Evolutionary conservation across 2,113 vertebrate genomes (phyloP).

Genomic region (Henicopernis longicauda): DNA sequence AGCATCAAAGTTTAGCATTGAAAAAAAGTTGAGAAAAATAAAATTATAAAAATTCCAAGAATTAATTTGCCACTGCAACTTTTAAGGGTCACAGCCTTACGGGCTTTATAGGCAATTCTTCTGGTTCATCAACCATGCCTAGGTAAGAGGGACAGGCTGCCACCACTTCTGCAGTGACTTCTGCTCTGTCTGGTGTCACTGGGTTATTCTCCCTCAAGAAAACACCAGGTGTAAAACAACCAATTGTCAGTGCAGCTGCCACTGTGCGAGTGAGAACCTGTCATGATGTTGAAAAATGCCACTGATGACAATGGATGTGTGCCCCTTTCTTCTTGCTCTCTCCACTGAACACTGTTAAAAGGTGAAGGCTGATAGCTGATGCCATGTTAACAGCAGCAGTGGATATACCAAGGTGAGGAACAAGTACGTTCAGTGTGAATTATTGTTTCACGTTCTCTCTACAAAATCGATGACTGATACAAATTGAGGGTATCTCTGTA

Average conservation of each 20-base stretch:
- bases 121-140: background rate
- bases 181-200: background rate
- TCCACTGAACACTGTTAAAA: background rate
- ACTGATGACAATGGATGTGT: background rate
- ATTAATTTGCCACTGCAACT: background rate
- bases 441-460: background rate
- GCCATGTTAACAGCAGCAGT: background rate
- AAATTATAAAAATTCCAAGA: background rate
- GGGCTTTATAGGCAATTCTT: background rate
- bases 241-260: background rate
- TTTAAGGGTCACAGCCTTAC: background rate
- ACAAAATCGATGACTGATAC: background rate
- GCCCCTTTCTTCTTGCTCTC: background rate
- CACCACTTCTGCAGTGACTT: background rate
- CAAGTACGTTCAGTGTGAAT: background rate
- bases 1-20: background rate
- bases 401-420: background rate
- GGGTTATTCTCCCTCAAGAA: slow-evolving; percentile 32
- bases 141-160: background rate
- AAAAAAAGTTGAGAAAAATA: background rate
- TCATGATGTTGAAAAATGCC: background rate
- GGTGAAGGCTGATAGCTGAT: background rate
- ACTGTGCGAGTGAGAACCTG: background rate
- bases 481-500: background rate
- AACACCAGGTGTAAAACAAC: background rate